These are phyloP conservation scores for Sebastes minor DNA, from an alignment of 2,797 vertebrate genomes.

Conservation along the genomic window DNA sequence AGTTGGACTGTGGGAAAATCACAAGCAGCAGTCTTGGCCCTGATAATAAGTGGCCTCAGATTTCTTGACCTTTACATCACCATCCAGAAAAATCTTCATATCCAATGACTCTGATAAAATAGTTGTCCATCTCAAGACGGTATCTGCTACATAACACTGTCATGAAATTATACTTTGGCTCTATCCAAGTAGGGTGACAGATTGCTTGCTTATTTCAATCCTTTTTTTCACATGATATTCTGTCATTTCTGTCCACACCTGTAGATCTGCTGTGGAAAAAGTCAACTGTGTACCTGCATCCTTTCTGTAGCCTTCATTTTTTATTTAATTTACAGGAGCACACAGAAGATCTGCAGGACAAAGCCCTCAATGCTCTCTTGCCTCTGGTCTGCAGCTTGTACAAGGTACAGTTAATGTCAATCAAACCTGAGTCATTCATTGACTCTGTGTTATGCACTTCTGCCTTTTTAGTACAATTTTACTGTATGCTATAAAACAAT, in stretches of 20 bases:
- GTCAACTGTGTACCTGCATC: neutral
- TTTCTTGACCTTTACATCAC: neutral
- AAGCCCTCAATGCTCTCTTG: conserved; percentile 79
- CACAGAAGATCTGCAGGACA: conserved; percentile 73
- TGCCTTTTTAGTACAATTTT: neutral
- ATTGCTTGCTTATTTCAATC: neutral
- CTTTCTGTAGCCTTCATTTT: neutral
- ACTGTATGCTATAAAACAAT: neutral
- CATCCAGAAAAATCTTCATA: neutral
- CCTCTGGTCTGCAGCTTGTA: conserved; percentile 86
- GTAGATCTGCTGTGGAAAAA: neutral
- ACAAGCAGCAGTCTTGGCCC: neutral
- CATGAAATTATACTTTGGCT: neutral
- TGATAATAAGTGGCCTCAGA: neutral
- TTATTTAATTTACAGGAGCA: conserved; percentile 64
- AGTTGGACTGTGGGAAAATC: neutral
- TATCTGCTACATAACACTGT: neutral
- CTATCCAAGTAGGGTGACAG: neutral
- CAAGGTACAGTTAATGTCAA: conserved; percentile 73
- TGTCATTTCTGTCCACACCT: neutral
- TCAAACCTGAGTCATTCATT: neutral
- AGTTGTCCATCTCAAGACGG: neutral
- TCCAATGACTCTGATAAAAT: neutral
- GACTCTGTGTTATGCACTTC: neutral
- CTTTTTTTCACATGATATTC: neutral